phyloP scores from a whole-genome alignment of 64 coral and sea anemone genomes.

The Montipora foliosa region DNA sequence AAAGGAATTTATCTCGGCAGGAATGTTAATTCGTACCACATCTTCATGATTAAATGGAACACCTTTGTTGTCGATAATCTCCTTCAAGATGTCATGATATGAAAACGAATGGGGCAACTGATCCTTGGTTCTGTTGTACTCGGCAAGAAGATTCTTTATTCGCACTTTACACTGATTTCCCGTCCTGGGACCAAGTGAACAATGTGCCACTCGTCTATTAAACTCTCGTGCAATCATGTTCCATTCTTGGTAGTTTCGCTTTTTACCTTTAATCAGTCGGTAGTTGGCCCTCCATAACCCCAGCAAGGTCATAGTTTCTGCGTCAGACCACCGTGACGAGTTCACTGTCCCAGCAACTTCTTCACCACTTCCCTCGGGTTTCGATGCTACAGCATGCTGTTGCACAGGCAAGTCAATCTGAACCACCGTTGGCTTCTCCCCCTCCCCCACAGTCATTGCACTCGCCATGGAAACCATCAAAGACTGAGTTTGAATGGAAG shows the following conservation, averaged over 20 bases:
- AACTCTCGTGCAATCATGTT: constrained; percentile 88
- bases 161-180: constrained; percentile 96
- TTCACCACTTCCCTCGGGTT: neutral
- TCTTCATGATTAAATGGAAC: constrained; percentile 37
- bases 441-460: constrained; percentile 22
- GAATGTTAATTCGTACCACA: constrained; percentile 46
- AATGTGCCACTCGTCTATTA: constrained; percentile 63
- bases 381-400: neutral
- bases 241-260: constrained; percentile 90
- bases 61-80: constrained; percentile 56
- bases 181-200: constrained; percentile 73
- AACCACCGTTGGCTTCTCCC: neutral
- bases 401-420: neutral
- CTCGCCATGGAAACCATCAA: constrained; percentile 9
- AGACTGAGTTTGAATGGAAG: neutral
- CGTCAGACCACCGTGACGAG: constrained; percentile 89
- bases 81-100: constrained; percentile 80
- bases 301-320: constrained; percentile 71
- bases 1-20: neutral
- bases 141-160: constrained; percentile 85
- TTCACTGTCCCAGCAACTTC: constrained; percentile 53
- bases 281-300: constrained; percentile 88
- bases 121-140: constrained; percentile 87
- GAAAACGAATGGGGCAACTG: constrained; percentile 65
- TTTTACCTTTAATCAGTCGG: constrained; percentile 74